These are phyloP conservation scores for Columba janthina DNA, from an alignment of 2,113 vertebrate species.

Conservation along the genomic window DNA sequence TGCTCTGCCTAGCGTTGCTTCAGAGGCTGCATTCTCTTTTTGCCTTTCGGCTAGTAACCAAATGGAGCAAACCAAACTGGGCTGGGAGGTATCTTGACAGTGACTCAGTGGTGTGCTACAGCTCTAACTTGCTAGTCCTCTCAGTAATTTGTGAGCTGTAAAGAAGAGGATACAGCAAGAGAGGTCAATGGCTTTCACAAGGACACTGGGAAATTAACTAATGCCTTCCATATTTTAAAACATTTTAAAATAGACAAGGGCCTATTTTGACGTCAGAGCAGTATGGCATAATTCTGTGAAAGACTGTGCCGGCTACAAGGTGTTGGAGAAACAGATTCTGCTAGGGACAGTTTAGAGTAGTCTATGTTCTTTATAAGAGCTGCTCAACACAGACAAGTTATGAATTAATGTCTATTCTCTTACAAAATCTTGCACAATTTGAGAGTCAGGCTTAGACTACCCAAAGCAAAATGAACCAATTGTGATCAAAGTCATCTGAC, in stretches of 20 bases:
- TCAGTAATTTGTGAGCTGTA: neutral
- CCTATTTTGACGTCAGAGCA: neutral
- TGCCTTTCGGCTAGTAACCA: neutral
- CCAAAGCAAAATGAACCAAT: too few relatives aligned
- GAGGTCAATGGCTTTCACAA: neutral
- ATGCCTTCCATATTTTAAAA: neutral
- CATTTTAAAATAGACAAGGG: neutral
- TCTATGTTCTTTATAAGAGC: too few relatives aligned
- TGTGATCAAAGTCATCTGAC: too few relatives aligned
- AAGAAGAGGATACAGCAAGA: neutral
- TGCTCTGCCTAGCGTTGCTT: neutral
- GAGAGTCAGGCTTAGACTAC: too few relatives aligned
- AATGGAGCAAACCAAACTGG: neutral
- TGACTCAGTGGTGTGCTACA: neutral
- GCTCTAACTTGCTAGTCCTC: neutral
- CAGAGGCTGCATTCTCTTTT: neutral
- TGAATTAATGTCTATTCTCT: too few relatives aligned
- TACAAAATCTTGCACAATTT: too few relatives aligned
- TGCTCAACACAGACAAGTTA: too few relatives aligned
- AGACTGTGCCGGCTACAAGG: neutral
- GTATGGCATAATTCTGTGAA: neutral
- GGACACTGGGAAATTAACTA: neutral
- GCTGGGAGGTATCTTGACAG: neutral
- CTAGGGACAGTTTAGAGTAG: neutral
- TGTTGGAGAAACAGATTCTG: neutral